Percentiles rank a stretch among this genome's conserved stretches.
Conservation (phyloP, 1,140 invertebrate species). For the Leptinotarsa defecta region DNA sequence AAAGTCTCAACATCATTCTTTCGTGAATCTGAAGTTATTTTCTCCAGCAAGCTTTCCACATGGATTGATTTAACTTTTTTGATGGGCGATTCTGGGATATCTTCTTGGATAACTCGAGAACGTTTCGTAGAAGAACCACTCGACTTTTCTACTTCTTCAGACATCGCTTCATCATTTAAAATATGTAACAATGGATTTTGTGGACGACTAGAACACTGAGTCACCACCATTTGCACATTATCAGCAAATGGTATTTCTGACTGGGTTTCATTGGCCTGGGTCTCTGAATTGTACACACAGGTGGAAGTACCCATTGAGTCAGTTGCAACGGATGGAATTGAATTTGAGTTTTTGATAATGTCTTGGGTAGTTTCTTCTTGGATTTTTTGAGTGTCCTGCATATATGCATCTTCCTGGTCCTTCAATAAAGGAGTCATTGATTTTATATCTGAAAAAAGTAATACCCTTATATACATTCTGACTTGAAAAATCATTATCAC, state of each 20-base stretch:
- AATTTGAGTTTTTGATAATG: slow-evolving; percentile 9
- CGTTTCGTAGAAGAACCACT: neutral
- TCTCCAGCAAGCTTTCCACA: neutral
- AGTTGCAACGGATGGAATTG: neutral
- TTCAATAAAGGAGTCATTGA: neutral
- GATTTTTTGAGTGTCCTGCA: slow-evolving; percentile 15
- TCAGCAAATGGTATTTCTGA: slow-evolving; percentile 12
- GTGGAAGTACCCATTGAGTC: neutral
- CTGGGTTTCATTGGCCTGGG: neutral
- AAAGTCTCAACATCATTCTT: neutral
- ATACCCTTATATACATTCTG: too few relatives aligned
- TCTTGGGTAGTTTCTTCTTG: neutral
- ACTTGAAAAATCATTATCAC: too few relatives aligned
- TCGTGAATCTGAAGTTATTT: neutral
- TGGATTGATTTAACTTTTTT: neutral
- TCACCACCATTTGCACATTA: neutral
- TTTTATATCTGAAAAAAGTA: too few relatives aligned
- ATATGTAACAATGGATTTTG: neutral
- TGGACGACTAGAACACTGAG: neutral
- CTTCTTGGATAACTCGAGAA: neutral
- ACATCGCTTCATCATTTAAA: neutral
- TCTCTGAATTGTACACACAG: neutral
- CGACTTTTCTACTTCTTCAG: neutral
- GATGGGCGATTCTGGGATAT: neutral
- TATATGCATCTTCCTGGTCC: slow-evolving; percentile 9